phyloP scores from a whole-genome alignment of 1,140 invertebrate genomes.

The Rhyacophila brunnea region DNA sequence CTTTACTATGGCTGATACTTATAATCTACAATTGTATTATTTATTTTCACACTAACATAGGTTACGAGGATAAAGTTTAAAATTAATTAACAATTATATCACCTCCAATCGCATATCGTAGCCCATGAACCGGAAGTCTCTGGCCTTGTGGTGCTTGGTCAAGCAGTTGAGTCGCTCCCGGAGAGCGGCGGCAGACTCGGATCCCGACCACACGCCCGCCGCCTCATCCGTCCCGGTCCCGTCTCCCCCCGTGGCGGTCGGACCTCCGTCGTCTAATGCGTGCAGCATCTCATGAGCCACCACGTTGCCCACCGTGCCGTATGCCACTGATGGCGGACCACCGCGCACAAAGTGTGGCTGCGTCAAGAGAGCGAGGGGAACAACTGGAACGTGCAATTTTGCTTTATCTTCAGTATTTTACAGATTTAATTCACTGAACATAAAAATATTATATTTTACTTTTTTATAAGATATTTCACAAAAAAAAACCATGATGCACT shows the following conservation, averaged over 20 bases:
- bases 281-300: constrained; percentile 57
- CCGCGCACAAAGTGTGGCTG: constrained; percentile 58
- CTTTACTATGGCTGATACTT: no score
- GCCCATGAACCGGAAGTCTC: constrained; percentile 50
- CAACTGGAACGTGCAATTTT: constrained; percentile 43
- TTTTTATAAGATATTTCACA: no score
- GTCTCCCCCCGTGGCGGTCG: not conserved
- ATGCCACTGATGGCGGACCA: constrained; percentile 49
- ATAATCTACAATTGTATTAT: no score
- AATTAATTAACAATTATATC: constrained; percentile 9
- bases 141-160: constrained; percentile 56
- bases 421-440: no score
- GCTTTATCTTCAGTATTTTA: not conserved
- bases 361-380: constrained; percentile 67
- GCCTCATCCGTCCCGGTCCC: constrained; percentile 3
- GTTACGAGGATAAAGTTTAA: no score
- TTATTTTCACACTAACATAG: no score
- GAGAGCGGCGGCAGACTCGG: constrained; percentile 55
- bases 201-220: constrained; percentile 57
- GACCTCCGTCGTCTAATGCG: constrained; percentile 50
- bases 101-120: constrained; percentile 53
- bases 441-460: no score
- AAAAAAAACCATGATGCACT: no score
- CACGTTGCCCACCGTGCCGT: constrained; percentile 54
- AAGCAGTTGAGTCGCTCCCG: constrained; percentile 62